Evolutionary conservation across 2,797 vertebrate genomes (phyloP).

Genomic region (Nasua narica): DNA sequence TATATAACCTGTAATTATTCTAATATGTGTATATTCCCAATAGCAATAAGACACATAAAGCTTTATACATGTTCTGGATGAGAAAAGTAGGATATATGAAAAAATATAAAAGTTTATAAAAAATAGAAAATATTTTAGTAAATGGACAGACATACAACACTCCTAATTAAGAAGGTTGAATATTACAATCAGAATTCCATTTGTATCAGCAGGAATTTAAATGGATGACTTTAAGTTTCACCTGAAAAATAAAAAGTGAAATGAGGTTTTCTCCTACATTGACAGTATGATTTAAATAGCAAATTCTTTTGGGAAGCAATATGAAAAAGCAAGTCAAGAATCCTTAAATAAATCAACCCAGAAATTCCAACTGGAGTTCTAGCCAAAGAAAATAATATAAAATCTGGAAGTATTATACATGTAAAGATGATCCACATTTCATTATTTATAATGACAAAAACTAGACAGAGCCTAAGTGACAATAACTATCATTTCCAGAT

Average conservation of each 20-base stretch:
- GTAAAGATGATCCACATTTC: not conserved
- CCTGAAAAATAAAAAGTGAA: not conserved
- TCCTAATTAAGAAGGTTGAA: not conserved
- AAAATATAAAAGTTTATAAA: not conserved
- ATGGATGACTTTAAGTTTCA: not conserved
- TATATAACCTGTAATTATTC: not conserved
- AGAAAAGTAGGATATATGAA: not conserved
- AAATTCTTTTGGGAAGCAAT: constrained; percentile 34
- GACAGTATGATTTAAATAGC: not conserved
- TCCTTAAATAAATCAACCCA: not conserved
- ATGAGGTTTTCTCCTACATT: not conserved
- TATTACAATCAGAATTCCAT: not conserved
- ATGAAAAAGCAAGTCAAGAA: not conserved
- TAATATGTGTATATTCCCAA: not conserved
- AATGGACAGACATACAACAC: not conserved
- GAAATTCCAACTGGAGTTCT: not conserved
- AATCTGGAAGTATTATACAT: not conserved
- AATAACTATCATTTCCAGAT: not conserved
- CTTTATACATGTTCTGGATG: not conserved
- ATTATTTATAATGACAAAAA: constrained; percentile 23
- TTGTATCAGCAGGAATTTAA: not conserved
- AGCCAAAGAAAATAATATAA: constrained; percentile 20
- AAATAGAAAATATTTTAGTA: not conserved
- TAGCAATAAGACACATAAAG: not conserved
- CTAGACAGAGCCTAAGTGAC: not conserved